These are phyloP conservation scores for Rhinogobius similis DNA, from an alignment of 2,113 vertebrate genomes.

Conservation along the genomic window DNA sequence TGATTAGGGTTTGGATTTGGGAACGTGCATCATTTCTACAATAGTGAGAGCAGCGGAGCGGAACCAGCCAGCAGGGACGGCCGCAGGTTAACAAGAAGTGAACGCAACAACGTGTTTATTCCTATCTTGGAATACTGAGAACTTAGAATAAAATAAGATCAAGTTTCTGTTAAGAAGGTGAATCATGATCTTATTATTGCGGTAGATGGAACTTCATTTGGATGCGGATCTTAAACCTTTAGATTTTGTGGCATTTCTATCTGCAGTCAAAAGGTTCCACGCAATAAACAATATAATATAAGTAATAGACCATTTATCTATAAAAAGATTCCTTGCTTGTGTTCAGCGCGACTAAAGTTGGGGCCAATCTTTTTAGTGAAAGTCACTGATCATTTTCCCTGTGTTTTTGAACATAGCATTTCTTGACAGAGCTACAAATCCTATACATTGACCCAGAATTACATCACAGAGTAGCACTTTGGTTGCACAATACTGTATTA, in stretches of 20 bases:
- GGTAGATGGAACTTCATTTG: no score
- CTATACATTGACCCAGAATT: neutral
- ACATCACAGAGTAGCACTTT: neutral
- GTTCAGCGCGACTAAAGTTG: no score
- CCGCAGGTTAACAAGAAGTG: slow-evolving; percentile 43
- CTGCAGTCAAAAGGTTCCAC: neutral
- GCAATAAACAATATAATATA: neutral
- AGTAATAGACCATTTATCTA: no score
- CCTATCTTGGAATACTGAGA: neutral
- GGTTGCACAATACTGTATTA: slow-evolving; percentile 30
- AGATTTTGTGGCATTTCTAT: neutral
- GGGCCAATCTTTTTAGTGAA: no score
- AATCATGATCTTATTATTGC: neutral
- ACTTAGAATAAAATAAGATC: neutral
- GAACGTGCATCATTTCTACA: slow-evolving; percentile 16
- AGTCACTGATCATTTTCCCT: neutral
- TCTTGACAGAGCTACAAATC: neutral
- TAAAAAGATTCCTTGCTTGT: no score
- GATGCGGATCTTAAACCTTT: neutral
- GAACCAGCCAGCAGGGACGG: slow-evolving; percentile 32
- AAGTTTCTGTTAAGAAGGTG: neutral
- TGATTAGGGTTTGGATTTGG: slow-evolving; percentile 32
- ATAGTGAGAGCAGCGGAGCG: slow-evolving; percentile 48
- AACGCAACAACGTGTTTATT: slow-evolving; percentile 40
- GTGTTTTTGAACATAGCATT: neutral